These are phyloP conservation scores for Oligia strigilis DNA, from an alignment of 2,888 invertebrate genomes.

Conservation along the genomic window DNA sequence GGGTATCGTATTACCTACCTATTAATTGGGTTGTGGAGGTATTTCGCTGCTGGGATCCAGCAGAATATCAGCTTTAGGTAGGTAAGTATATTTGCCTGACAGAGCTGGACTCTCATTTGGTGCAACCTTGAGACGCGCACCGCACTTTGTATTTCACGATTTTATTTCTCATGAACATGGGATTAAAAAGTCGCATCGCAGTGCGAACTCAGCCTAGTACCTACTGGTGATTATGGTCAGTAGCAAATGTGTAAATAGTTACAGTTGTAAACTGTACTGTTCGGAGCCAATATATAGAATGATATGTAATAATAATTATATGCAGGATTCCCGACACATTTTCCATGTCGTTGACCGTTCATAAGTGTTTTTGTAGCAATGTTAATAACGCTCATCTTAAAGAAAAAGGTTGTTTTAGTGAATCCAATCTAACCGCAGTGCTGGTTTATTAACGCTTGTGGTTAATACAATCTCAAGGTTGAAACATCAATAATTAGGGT, in stretches of 20 bases:
- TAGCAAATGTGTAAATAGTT: not conserved
- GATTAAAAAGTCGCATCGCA: too few relatives aligned
- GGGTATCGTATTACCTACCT: too few relatives aligned
- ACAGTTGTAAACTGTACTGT: not conserved
- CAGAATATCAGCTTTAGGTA: not conserved
- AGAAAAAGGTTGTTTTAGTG: conserved; percentile 39
- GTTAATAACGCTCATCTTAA: conserved; percentile 7
- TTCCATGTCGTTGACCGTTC: not conserved
- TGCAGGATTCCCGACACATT: not conserved
- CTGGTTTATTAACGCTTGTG: conserved; percentile 10
- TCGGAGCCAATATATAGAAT: not conserved
- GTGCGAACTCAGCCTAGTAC: too few relatives aligned
- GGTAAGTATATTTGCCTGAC: not conserved
- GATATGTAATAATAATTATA: not conserved
- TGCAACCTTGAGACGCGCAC: not conserved
- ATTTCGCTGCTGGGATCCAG: not conserved
- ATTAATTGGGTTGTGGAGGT: not conserved
- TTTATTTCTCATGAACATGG: too few relatives aligned
- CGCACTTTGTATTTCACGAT: not conserved
- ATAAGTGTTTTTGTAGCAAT: conserved; percentile 10
- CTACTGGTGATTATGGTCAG: not conserved
- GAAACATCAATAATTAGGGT: conserved; percentile 4
- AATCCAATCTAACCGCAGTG: conserved; percentile 21
- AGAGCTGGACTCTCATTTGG: not conserved
- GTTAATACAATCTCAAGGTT: conserved; percentile 26